A percentile compares a stretch with the other conserved stretches of the same genome.
Evolutionary conservation across 2,888 invertebrate species (phyloP).

Genomic region (Didymodactylos carnosus): DNA sequence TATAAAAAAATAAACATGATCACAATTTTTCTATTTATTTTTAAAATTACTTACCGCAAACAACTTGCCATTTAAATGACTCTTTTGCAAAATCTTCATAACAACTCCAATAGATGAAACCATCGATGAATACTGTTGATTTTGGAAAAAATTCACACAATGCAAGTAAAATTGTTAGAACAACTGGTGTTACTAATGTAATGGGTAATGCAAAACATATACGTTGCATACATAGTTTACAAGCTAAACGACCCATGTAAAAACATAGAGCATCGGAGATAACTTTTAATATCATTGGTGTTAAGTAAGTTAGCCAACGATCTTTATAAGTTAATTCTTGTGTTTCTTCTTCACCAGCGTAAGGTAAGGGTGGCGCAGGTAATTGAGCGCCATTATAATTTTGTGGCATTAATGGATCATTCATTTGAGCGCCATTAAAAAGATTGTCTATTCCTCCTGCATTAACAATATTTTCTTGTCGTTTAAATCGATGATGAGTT

Average conservation of each 20-base stretch:
- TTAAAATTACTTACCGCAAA: no score
- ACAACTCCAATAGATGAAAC: constrained; percentile 19
- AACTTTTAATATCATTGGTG: constrained; percentile 23
- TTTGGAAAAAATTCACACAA: constrained; percentile 18
- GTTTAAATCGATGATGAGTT: neutral
- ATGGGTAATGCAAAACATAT: constrained; percentile 37
- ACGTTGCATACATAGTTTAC: constrained; percentile 37
- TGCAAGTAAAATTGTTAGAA: constrained; percentile 21
- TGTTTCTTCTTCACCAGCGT: neutral
- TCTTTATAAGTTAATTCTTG: constrained; percentile 22
- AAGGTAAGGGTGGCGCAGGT: neutral
- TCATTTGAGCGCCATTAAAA: neutral
- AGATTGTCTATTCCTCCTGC: no score
- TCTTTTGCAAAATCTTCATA: constrained; percentile 17
- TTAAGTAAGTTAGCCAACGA: constrained; percentile 22
- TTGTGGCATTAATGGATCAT: neutral
- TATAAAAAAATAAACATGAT: no score
- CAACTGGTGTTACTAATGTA: constrained; percentile 30
- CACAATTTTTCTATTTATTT: no score
- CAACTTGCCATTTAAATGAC: constrained; percentile 16
- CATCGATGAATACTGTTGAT: constrained; percentile 18
- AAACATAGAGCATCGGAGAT: constrained; percentile 31
- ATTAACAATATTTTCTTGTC: neutral
- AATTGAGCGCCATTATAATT: neutral
- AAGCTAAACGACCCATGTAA: constrained; percentile 38